Base-by-base conservation (phyloP, 2,797 vertebrate species). In the Myotis pilosus region DNA sequence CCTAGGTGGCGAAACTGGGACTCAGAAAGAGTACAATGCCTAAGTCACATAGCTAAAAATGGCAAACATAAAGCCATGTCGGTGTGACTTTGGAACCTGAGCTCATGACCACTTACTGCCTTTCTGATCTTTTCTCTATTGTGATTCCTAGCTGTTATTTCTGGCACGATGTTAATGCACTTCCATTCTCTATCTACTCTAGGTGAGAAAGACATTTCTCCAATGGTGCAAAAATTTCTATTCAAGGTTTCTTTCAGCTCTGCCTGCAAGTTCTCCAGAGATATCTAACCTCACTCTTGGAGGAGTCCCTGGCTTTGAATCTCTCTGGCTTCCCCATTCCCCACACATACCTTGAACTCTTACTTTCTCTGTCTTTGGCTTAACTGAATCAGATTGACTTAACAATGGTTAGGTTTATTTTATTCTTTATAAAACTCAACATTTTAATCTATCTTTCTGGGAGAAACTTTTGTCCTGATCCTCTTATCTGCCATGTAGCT, bases 361-460 rank as follows among this genome's bases (percentile, higher is more conserved):
- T 20, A 87, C 53, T 83, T 92, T 53, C 4, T 92, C 36, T 75
- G 51, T 69, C 25, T 20, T 87, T 78, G 55, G 55, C 33, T 89
- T 36, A 41, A 83, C 16, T 49, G 23, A 23, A 88, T 7, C 16
- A 75, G 51, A 75, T 0, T 79, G 75, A 82, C n/a, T 89, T 83
- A 81, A 12, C 71, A 57, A 55, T 81, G 55, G 16, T 57, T 55
- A 60, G 28, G 28, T 74, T 68, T 88, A 19, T 83, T 79, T 92
- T 78, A 90, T 55, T 89, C n/a, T 94, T 95, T 89, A 49, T n/a
- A 94, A 41, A 90, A 3, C n/a, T 71, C 23, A 80, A 41, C 12
- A 22, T 60, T 94, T 80, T 83, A 88, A 76, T 69, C 36, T 74
- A 60, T 44, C 78, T 87, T 81, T 87, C 72, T 81, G 41, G 76